Percentiles rank a stretch among this genome's conserved stretches.
Conservation (phyloP, 2,888 invertebrate species). For the Stenotaenia linearis region DNA sequence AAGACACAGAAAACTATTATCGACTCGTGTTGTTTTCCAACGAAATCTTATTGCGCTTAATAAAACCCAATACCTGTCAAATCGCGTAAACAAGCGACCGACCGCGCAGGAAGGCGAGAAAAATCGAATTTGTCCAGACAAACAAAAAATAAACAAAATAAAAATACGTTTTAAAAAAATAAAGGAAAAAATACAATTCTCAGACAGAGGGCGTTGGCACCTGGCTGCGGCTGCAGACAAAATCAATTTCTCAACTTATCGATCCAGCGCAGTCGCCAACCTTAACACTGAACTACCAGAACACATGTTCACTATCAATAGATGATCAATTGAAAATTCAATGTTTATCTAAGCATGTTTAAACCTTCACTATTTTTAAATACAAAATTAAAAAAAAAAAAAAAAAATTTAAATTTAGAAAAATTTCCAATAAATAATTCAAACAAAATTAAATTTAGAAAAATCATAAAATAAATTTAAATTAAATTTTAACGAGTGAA, state of each 20-base stretch:
- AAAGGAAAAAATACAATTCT: background rate
- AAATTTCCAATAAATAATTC: no score
- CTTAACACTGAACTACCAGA: constrained; percentile 16
- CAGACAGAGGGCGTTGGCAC: constrained; percentile 16
- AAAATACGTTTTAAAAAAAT: background rate
- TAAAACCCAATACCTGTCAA: background rate
- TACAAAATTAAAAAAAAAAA: no score
- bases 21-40: background rate
- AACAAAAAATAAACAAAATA: background rate
- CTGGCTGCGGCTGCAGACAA: constrained; percentile 24
- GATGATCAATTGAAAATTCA: background rate
- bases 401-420: background rate
- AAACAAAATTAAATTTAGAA: background rate
- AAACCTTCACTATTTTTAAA: no score
- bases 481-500: background rate
- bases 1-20: background rate
- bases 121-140: background rate
- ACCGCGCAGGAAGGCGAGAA: no score
- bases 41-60: background rate
- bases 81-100: background rate
- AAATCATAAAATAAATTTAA: background rate
- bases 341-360: background rate
- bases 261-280: constrained; percentile 20
- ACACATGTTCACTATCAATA: constrained; percentile 4
- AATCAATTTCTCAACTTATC: constrained; percentile 20